Evolutionary conservation across 2,797 vertebrate species (phyloP), one percentile per base, ranked within the genome.

Genomic region (Novumbra hubbsi): DNA sequence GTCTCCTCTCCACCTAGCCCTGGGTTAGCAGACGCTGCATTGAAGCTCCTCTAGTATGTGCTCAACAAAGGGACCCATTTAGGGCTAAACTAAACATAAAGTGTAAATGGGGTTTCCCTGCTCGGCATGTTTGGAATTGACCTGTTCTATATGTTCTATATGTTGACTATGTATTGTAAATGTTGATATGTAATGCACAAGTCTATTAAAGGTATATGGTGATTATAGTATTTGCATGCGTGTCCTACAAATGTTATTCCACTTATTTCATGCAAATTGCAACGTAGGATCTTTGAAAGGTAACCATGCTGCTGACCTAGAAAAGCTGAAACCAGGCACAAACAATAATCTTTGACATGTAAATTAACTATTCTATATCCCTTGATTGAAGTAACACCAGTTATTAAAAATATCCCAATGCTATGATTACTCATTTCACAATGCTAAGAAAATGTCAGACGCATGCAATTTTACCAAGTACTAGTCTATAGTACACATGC

Each of bases 21-120:
- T 49, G 45, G 86, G 83, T 85, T 83, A 73, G 79, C 81, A 91
- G 84, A 88, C 83, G 85, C 70, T 80, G 79, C 70, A 76, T 78
- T 82, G 72, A 72, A 72, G 83, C 83, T 81, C 76, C 82, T 82
- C 49, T 41, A 70, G 57, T 70, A 72, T 55, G 73, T 79, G 87
- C 85, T 74, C 77, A 52, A 68, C 79, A 82, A 81, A 78, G 77
- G 81, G 70, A 85, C 77, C 68, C 63, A 79, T 84, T 84, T 86
- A 79, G 80, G 79, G 76, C 73, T 79, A 84, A 87, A 85, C 73
- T 76, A 75, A 68, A 72, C 77, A 70, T 75, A 81, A 85, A 66
- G 21, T 75, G 49, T 60, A 70, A 30, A 32, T n/a, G 63, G 32
- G 72, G 74, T 49, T 55, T 49, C 7, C n/a, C 17, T 65, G 19